Evolutionary conservation across 2,113 vertebrate genomes (phyloP), one percentile per base, ranked within the genome.

Genomic region (Nesogale talazaci): DNA sequence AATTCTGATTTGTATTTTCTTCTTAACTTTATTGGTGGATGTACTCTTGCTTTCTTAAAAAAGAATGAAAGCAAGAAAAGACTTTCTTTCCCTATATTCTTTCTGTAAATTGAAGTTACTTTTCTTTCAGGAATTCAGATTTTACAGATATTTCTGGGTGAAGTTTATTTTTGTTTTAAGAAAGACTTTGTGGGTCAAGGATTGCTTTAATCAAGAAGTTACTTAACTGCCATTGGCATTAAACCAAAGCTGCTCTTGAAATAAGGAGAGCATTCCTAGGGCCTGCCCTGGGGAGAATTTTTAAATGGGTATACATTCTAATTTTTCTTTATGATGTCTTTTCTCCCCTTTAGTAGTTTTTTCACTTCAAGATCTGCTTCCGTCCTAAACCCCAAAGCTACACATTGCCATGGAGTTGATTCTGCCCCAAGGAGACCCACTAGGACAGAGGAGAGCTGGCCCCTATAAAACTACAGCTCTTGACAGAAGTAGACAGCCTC

Each of bases 221-320:
- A 34, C 12, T 74, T 86, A 65, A 6, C 63, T 74, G 46, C 11
- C 20, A 6, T 90, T 94, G 89, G 34, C 42, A 56, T 92, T n/a
- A 86, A 63, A 57, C 88, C 59, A 93, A 83, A 93, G 31, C 20
- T 83, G 22, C 17, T 70, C 36, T 86, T 79, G 79, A 90, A 93
- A 88, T 59, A 75, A 25, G 1, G 69, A 22, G 63, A n/a, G 10
- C 19, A 65, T 63, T 70, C 12, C 17, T 25, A 83, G 56, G 15
- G 7, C 19, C 63, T 70, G 4, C 23, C 12, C 14, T 70, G 4
- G 34, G 25, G 34, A 52, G 72, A 38, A 27, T 63, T 61, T 52
- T 52, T 52, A 52, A 52, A 52, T 52, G 46, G 46, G 10, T 9
- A 12, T 72, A 67, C 7, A 74, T 83, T 70, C 59, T n/a, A 34